These are phyloP conservation scores for Spisula subtruncata DNA, from an alignment of 2,888 invertebrate species.

Conservation along the genomic window DNA sequence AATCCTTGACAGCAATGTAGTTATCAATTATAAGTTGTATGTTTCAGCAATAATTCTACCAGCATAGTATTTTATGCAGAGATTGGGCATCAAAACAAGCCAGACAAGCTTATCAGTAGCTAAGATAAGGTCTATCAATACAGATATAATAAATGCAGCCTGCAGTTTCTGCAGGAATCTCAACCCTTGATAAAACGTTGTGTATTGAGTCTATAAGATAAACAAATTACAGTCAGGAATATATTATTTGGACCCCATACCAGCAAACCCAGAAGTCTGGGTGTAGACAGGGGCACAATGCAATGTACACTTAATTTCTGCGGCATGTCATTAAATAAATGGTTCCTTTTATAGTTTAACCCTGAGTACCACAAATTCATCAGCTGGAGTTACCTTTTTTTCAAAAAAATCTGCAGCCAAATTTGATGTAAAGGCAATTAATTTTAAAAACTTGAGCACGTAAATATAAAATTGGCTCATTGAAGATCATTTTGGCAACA, in stretches of 20 bases:
- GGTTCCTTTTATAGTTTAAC: no score
- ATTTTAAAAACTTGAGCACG: no score
- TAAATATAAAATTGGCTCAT: no score
- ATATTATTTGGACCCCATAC: neutral
- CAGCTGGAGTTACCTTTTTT: no score
- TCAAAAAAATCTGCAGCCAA: no score
- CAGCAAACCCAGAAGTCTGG: no score
- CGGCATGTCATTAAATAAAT: no score
- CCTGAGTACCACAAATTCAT: no score
- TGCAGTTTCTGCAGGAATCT: neutral
- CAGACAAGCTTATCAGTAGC: conserved; percentile 28
- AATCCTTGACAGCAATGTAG: neutral
- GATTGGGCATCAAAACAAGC: neutral
- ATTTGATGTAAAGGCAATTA: no score
- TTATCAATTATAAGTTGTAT: neutral
- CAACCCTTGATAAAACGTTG: neutral
- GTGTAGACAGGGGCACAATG: no score
- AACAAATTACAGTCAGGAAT: neutral
- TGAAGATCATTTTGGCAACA: no score
- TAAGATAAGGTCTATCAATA: conserved; percentile 25
- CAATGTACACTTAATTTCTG: no score
- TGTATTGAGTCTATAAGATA: neutral
- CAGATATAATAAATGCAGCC: conserved; percentile 2
- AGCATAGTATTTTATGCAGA: neutral
- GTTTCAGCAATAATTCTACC: neutral